Evolutionary conservation across 2,797 vertebrate species (phyloP).

Genomic region (Pseudochromis fuscus): DNA sequence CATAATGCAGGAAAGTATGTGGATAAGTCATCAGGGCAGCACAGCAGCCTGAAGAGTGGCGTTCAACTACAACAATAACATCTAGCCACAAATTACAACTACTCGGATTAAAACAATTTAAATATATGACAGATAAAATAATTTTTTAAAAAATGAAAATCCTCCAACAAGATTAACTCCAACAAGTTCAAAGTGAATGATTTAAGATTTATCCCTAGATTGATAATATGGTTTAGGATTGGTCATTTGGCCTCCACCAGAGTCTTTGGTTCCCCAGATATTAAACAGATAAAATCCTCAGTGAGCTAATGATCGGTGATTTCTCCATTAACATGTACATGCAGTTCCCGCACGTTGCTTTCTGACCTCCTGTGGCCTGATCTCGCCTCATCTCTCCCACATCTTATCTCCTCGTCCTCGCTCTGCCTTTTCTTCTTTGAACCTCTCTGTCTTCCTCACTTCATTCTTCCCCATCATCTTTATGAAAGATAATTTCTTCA

Average conservation of each 20-base stretch:
- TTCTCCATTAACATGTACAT: background rate
- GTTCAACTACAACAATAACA: too few relatives aligned
- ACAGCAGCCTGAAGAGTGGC: background rate
- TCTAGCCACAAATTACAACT: too few relatives aligned
- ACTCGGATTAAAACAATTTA: too few relatives aligned
- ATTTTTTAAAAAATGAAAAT: too few relatives aligned
- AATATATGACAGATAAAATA: too few relatives aligned
- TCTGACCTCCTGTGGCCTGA: constrained; percentile 19
- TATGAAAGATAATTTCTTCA: constrained; percentile 21
- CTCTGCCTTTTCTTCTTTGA: background rate
- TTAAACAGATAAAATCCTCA: background rate
- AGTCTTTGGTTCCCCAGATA: too few relatives aligned
- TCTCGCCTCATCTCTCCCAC: background rate
- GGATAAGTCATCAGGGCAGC: background rate
- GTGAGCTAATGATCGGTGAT: background rate
- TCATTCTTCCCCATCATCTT: constrained; percentile 9
- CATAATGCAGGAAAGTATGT: constrained; percentile 15
- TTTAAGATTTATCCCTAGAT: too few relatives aligned
- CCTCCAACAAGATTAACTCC: too few relatives aligned
- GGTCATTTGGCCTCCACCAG: too few relatives aligned
- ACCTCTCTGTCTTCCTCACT: background rate
- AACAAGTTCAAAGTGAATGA: too few relatives aligned
- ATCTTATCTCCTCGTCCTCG: constrained; percentile 11
- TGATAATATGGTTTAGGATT: too few relatives aligned
- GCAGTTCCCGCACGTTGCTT: background rate